Conservation (phyloP, 2,113 vertebrate genomes). For the Ophiodon elongatus region DNA sequence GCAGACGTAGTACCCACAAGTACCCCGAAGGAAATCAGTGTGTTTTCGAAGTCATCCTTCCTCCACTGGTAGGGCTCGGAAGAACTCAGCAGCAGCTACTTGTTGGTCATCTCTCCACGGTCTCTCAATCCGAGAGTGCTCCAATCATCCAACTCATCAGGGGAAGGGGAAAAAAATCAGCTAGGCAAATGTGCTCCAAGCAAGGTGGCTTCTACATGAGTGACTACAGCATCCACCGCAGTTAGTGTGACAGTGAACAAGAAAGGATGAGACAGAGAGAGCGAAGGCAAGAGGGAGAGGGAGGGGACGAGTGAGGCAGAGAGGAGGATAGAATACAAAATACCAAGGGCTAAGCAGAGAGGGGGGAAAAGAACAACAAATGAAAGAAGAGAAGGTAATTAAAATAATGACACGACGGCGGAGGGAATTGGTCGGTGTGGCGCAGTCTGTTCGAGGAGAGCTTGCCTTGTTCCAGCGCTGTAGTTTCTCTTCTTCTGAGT, state of each 20-base stretch:
- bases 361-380: conserved; percentile 53
- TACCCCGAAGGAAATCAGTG: background rate
- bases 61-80: conserved; percentile 20
- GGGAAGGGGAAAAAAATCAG: background rate
- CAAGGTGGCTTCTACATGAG: conserved; percentile 75
- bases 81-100: conserved; percentile 53
- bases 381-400: conserved; percentile 66
- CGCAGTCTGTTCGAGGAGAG: conserved; percentile 35
- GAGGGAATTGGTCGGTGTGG: conserved; percentile 42
- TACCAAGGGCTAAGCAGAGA: conserved; percentile 49
- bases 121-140: conserved; percentile 39
- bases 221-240: conserved; percentile 70
- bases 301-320: conserved; percentile 49
- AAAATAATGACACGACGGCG: conserved; percentile 51
- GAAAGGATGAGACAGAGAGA: conserved; percentile 73
- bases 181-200: conserved; percentile 68
- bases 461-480: conserved; percentile 45
- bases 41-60: conserved; percentile 26
- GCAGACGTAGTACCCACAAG: background rate
- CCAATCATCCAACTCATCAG: conserved; percentile 60
- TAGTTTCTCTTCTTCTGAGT: conserved; percentile 48
- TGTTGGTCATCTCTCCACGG: conserved; percentile 65
- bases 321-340: conserved; percentile 74
- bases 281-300: conserved; percentile 43
- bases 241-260: conserved; percentile 78